A percentile compares a stretch with the other conserved stretches of the same genome.
Conservation (phyloP, 2,113 vertebrate species). For the Phaethon lepturus region DNA sequence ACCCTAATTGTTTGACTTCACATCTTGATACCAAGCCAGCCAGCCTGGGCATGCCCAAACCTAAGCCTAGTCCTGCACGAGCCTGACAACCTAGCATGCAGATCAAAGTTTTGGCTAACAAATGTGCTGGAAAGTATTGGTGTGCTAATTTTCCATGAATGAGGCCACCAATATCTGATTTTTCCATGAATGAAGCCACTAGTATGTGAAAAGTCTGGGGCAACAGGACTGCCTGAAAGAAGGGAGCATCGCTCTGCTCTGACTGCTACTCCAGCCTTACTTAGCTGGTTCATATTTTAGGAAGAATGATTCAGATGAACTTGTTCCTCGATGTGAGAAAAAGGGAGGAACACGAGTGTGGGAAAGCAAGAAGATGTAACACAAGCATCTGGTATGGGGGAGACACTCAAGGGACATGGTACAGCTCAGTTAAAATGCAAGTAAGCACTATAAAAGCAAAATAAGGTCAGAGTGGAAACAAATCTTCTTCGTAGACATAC, state of each 20-base stretch:
- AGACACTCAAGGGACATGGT: slow-evolving; percentile 30
- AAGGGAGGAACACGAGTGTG: slow-evolving; percentile 37
- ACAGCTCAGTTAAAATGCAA: slow-evolving; percentile 21
- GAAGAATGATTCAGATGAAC: slow-evolving; percentile 44
- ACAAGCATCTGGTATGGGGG: slow-evolving; percentile 63
- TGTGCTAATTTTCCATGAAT: slow-evolving; percentile 15
- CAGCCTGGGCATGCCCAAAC: background rate
- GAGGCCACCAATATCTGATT: slow-evolving; percentile 6
- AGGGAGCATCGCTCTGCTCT: background rate
- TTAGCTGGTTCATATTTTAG: background rate
- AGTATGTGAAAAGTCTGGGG: background rate
- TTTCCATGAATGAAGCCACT: slow-evolving; percentile 16
- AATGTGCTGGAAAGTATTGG: background rate
- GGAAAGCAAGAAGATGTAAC: slow-evolving; percentile 56
- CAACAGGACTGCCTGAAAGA: background rate
- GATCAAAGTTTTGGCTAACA: slow-evolving; percentile 14
- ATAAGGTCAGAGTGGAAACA: slow-evolving; percentile 20
- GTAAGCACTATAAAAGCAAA: slow-evolving; percentile 37
- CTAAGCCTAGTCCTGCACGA: background rate
- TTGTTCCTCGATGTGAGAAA: slow-evolving; percentile 39
- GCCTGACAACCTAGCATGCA: background rate
- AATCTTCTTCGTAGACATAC: background rate
- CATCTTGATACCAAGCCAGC: background rate
- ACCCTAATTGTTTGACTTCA: background rate
- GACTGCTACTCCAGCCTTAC: background rate